These are phyloP conservation scores for Notothenia coriiceps DNA, from an alignment of 2,113 vertebrate genomes.

Conservation along the genomic window DNA sequence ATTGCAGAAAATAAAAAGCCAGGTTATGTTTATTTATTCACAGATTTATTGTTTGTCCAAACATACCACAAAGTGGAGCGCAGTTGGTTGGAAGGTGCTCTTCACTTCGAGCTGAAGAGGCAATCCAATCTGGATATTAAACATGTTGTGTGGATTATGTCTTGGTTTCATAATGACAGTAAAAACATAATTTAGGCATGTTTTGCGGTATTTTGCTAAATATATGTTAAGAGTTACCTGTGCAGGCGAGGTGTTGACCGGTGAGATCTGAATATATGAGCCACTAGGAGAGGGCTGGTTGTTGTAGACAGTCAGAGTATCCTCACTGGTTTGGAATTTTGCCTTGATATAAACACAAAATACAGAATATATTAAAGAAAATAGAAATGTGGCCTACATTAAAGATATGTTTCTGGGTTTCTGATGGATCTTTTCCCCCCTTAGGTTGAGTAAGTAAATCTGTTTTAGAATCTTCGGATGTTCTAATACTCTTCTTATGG, in stretches of 20 bases:
- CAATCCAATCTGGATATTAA: constrained; percentile 84
- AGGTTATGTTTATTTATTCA: not conserved
- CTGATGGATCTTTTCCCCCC: not conserved
- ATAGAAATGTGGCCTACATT: not conserved
- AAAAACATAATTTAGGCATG: not conserved
- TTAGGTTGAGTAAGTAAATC: not conserved
- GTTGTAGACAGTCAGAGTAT: constrained; percentile 45
- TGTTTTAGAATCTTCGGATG: not conserved
- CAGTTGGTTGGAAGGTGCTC: constrained; percentile 81
- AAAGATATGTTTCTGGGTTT: not conserved
- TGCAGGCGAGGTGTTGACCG: constrained; percentile 71
- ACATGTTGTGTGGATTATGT: not conserved
- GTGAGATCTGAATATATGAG: constrained; percentile 87
- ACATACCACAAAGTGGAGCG: constrained; percentile 89
- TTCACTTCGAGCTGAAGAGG: constrained; percentile 84
- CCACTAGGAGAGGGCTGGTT: constrained; percentile 83
- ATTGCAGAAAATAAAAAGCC: not conserved
- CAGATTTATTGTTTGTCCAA: not conserved
- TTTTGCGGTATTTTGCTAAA: not conserved
- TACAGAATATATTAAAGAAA: not conserved
- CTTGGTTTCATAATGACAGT: not conserved
- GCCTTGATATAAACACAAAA: constrained; percentile 55
- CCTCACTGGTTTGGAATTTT: constrained; percentile 53
- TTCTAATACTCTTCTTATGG: not conserved
- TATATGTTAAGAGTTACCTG: constrained; percentile 80